Evolutionary conservation across 64 coral and sea anemone species (phyloP).

Genomic region (Cladopsammia gracilis): DNA sequence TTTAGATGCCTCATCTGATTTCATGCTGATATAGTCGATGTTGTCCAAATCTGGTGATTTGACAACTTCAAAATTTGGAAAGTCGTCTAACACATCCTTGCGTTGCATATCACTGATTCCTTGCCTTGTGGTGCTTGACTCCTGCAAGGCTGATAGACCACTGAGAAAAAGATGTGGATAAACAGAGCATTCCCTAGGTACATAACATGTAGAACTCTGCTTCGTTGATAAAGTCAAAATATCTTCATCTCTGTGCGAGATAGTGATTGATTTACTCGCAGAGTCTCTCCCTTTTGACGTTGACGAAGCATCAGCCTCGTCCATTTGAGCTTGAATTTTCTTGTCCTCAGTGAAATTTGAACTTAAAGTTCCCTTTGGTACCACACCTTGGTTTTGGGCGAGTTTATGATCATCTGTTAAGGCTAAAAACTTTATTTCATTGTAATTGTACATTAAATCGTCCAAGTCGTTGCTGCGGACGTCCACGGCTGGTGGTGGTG

Average conservation of each 20-base stretch:
- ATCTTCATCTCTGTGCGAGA: not conserved
- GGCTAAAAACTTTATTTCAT: constrained; percentile 1
- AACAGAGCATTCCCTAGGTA: too few species aligned
- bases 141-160: too few species aligned
- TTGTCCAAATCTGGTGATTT: not conserved
- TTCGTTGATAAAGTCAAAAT: too few species aligned
- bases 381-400: not conserved
- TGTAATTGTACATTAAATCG: not conserved
- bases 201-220: too few species aligned
- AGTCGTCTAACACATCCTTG: too few species aligned
- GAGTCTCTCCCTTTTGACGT: not conserved
- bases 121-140: too few species aligned
- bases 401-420: constrained; percentile 26
- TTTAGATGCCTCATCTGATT: not conserved
- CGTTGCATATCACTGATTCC: too few species aligned
- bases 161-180: too few species aligned
- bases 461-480: not conserved
- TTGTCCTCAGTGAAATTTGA: not conserved
- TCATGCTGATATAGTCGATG: not conserved
- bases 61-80: too few species aligned
- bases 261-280: not conserved
- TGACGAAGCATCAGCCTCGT: not conserved
- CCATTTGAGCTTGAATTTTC: not conserved
- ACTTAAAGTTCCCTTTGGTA: not conserved
- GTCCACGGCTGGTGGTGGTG: constrained; percentile 22